phyloP scores from a whole-genome alignment of 2,888 invertebrate species.

The Osmoderma eremita region DNA sequence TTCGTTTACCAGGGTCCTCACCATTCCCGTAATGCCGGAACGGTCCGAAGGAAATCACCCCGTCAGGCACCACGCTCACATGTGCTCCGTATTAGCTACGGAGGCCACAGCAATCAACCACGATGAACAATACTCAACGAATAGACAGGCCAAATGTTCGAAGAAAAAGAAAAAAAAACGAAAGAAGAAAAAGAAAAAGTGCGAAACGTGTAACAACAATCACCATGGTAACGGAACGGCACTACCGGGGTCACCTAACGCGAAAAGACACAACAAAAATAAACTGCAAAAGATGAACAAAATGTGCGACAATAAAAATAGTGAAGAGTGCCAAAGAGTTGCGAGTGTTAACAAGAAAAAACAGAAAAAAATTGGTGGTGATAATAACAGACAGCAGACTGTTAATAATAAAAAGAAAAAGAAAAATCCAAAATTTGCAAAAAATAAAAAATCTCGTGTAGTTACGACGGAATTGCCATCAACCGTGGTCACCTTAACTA shows the following conservation, averaged over 20 bases:
- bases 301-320: constrained; percentile 51
- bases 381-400: constrained; percentile 60
- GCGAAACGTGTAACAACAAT: constrained; percentile 54
- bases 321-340: constrained; percentile 63
- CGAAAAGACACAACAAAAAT: constrained; percentile 51
- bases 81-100: constrained; percentile 51
- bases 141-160: constrained; percentile 34
- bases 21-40: constrained; percentile 68
- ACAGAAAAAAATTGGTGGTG: constrained; percentile 64
- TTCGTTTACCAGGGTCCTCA: constrained; percentile 78
- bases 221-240: constrained; percentile 41
- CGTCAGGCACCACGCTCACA: constrained; percentile 61
- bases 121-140: constrained; percentile 20
- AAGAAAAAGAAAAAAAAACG: constrained; percentile 64
- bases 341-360: constrained; percentile 60
- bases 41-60: constrained; percentile 66
- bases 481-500: constrained; percentile 67
- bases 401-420: constrained; percentile 64
- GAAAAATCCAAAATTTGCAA: constrained; percentile 63
- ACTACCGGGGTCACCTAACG: constrained; percentile 33
- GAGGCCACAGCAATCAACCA: constrained; percentile 40
- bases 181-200: constrained; percentile 65
- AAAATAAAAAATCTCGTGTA: constrained; percentile 62
- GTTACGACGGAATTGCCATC: constrained; percentile 61
- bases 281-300: constrained; percentile 56